Percentiles rank a stretch among this genome's conserved stretches.
phyloP scores from a whole-genome alignment of 2,113 vertebrate genomes.

The Ifrita kowaldi region DNA sequence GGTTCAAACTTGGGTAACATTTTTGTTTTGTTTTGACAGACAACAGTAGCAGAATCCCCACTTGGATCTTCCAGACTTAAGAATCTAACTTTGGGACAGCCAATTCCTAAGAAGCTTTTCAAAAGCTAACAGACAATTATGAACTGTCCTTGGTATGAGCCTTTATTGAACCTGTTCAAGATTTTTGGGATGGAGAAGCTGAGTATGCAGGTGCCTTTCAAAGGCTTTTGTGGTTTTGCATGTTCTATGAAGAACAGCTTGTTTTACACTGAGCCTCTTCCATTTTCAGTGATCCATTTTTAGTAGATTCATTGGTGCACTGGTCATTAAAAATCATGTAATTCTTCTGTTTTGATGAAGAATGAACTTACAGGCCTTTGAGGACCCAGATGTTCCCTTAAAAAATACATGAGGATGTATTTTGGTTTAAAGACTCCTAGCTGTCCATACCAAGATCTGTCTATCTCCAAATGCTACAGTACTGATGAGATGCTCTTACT shows the following conservation, averaged over 20 bases:
- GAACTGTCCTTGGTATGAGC: not conserved
- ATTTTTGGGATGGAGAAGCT: not conserved
- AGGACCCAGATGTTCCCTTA: not conserved
- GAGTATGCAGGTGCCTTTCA: not conserved
- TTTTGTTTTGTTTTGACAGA: slow-evolving; percentile 51
- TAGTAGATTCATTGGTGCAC: not conserved
- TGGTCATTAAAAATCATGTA: not conserved
- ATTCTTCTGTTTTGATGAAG: not conserved
- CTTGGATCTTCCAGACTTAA: slow-evolving; percentile 58
- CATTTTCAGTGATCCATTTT: not conserved
- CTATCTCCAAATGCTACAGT: not conserved
- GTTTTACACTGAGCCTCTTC: not conserved
- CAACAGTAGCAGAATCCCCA: slow-evolving; percentile 53
- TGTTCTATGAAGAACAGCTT: not conserved
- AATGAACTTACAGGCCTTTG: not conserved
- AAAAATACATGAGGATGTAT: not conserved
- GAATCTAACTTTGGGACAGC: slow-evolving; percentile 56
- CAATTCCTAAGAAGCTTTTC: slow-evolving; percentile 67
- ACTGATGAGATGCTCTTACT: not conserved
- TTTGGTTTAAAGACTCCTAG: not conserved
- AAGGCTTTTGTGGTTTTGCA: not conserved
- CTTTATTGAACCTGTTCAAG: not conserved
- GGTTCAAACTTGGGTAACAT: not conserved
- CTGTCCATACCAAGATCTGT: not conserved
- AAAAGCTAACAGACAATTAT: not conserved